A percentile compares a stretch with the other conserved stretches of the same genome.
Evolutionary conservation across 2,113 vertebrate species (phyloP).

Genomic region (Glaucomys volans): DNA sequence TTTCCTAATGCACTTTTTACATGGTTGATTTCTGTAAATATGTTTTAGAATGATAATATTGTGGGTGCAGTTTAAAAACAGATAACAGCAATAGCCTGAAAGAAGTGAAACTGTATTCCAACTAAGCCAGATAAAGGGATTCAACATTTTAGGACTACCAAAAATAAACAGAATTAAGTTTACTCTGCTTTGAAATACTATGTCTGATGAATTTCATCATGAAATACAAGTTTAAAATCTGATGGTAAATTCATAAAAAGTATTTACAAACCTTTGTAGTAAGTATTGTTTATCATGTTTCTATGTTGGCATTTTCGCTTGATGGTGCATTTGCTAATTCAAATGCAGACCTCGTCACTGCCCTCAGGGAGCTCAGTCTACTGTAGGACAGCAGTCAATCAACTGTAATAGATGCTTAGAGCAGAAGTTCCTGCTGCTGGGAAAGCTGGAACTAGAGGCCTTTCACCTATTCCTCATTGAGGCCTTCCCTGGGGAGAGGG

Average conservation of each 20-base stretch:
- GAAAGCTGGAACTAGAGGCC: neutral
- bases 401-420: neutral
- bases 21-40: neutral
- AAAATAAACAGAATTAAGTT: conserved; percentile 9
- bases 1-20: neutral
- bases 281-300: neutral
- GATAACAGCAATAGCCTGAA: neutral
- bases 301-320: neutral
- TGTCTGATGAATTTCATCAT: neutral
- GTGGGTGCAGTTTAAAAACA: conserved; percentile 27
- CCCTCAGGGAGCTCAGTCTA: neutral
- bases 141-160: neutral
- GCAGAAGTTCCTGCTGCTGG: neutral
- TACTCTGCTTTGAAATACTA: neutral
- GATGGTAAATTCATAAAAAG: neutral
- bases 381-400: neutral
- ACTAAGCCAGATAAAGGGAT: conserved; percentile 41
- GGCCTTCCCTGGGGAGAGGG: neutral
- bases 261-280: neutral
- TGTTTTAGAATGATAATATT: conserved; percentile 27
- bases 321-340: neutral
- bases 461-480: neutral
- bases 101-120: neutral
- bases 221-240: neutral
- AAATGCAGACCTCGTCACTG: neutral